Conservation (phyloP, 1,140 invertebrate species). For the Drosophila burlai region DNA sequence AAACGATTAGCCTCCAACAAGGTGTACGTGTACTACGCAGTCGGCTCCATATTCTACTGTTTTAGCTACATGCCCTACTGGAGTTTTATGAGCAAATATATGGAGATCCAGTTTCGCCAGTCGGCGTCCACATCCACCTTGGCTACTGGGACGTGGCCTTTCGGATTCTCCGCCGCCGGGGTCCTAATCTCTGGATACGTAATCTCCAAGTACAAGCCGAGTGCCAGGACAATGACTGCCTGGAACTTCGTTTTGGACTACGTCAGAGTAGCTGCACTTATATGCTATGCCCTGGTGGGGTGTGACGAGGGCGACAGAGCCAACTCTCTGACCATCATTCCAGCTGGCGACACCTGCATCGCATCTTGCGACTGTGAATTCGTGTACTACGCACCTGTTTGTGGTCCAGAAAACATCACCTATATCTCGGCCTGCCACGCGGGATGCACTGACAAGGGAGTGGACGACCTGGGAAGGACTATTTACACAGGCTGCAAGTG, state of each 20-base stretch:
- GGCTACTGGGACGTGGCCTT: constrained; percentile 89
- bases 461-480: constrained; percentile 67
- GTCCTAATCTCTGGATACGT: constrained; percentile 89
- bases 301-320: constrained; percentile 86
- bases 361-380: constrained; percentile 88
- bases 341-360: constrained; percentile 86
- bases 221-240: constrained; percentile 88
- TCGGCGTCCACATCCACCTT: constrained; percentile 89
- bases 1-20: constrained; percentile 86
- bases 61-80: constrained; percentile 91
- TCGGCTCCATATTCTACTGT: constrained; percentile 89
- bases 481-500: constrained; percentile 65
- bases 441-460: constrained; percentile 86
- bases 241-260: constrained; percentile 91
- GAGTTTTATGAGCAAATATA: constrained; percentile 92
- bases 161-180: constrained; percentile 90
- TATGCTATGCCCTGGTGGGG: constrained; percentile 89
- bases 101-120: constrained; percentile 90
- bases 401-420: constrained; percentile 87
- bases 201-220: constrained; percentile 89
- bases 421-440: constrained; percentile 91
- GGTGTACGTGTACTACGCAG: constrained; percentile 86
- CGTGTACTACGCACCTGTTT: constrained; percentile 89
- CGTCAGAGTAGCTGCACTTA: constrained; percentile 87
- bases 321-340: constrained; percentile 29